Percentiles rank a stretch among this genome's conserved stretches.
These are phyloP conservation scores for Tenualosa ilisha DNA, from an alignment of 2,797 vertebrate genomes.

Conservation along the genomic window DNA sequence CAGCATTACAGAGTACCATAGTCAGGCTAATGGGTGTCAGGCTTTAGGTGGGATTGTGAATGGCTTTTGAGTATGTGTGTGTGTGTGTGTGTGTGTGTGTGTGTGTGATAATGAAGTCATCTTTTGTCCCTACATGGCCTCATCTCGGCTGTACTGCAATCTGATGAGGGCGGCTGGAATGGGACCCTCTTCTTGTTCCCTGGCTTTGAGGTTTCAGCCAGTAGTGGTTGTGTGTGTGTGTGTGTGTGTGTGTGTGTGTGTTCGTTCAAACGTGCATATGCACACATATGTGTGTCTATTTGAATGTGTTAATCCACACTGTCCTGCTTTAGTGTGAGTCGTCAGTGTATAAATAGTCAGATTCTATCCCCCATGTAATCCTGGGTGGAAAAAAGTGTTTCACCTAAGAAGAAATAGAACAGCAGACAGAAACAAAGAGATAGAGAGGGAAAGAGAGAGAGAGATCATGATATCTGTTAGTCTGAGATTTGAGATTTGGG, in stretches of 20 bases:
- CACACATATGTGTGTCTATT: slow-evolving; percentile 49
- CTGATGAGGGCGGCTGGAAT: slow-evolving; percentile 20
- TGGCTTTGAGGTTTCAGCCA: background rate
- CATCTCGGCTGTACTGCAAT: slow-evolving; percentile 5
- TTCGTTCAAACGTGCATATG: slow-evolving; percentile 1
- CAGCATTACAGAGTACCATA: background rate
- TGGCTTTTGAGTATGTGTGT: background rate
- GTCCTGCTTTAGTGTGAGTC: slow-evolving; percentile 56
- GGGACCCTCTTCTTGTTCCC: slow-evolving; percentile 8
- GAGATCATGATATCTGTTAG: background rate
- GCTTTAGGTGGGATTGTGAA: background rate
- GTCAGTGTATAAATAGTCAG: slow-evolving; percentile 68
- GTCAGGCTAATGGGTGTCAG: background rate
- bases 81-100: background rate
- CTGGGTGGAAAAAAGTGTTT: slow-evolving; percentile 49
- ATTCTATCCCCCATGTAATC: slow-evolving; percentile 59
- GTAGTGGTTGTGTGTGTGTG: slow-evolving; percentile 33
- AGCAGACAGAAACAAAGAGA: slow-evolving; percentile 10
- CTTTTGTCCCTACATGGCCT: slow-evolving; percentile 21
- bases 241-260: slow-evolving; percentile 16
- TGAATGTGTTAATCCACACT: slow-evolving; percentile 66
- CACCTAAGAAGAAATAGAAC: slow-evolving; percentile 59
- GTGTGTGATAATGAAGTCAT: background rate
- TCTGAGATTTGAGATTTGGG: background rate
- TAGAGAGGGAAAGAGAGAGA: background rate